A percentile compares a stretch with the other conserved stretches of the same genome.
phyloP scores from a whole-genome alignment of 2,113 vertebrate species.

The Cygnus atratus region DNA sequence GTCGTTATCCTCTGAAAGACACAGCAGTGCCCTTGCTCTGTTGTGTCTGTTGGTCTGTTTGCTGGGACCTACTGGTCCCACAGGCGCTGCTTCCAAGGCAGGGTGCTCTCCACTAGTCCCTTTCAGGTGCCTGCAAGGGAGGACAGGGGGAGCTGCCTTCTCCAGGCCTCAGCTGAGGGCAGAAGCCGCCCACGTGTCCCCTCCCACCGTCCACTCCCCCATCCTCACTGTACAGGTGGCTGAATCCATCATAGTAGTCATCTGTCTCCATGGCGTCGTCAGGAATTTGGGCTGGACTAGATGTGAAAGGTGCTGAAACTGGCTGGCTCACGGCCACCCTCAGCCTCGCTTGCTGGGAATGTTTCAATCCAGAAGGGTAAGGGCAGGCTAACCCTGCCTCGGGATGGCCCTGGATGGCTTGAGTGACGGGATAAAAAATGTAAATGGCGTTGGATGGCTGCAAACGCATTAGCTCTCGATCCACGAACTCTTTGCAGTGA shows the following conservation, averaged over 20 bases:
- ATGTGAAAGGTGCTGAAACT: not conserved
- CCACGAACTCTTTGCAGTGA: constrained; percentile 78
- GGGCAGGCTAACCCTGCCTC: not conserved
- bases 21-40: not conserved
- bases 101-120: not conserved
- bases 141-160: constrained; percentile 63
- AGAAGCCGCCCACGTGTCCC: fast-evolving
- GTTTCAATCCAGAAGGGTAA: not conserved
- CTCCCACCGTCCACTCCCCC: not conserved
- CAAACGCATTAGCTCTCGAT: constrained; percentile 65
- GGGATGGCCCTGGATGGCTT: not conserved
- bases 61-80: not conserved
- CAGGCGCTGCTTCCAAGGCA: not conserved
- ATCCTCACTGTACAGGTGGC: constrained; percentile 63
- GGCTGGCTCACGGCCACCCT: not conserved
- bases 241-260: constrained; percentile 77
- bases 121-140: constrained; percentile 59
- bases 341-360: not conserved
- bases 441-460: constrained; percentile 66
- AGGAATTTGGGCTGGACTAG: not conserved
- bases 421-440: constrained; percentile 59
- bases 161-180: not conserved
- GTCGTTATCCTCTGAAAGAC: not conserved
- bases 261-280: constrained; percentile 19
- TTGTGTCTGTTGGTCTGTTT: not conserved